Conservation (phyloP, 2,888 invertebrate species). For the Drosophila parthenogenetica region DNA sequence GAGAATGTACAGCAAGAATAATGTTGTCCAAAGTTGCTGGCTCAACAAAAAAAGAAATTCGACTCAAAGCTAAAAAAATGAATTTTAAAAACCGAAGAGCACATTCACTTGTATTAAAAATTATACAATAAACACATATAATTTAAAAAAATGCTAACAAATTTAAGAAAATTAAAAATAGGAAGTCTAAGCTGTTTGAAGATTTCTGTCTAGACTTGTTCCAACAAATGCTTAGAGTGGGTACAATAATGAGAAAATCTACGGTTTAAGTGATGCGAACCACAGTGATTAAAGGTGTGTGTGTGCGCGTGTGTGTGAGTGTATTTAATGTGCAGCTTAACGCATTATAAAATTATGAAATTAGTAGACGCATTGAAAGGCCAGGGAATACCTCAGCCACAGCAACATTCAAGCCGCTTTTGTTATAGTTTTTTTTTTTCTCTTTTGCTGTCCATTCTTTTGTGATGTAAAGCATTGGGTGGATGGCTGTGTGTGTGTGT, state of each 20-base stretch:
- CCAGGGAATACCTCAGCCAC: not conserved
- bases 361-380: slow-evolving; percentile 39
- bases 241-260: not conserved
- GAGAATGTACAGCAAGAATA: slow-evolving; percentile 23
- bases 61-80: slow-evolving; percentile 2
- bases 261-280: not conserved
- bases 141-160: no score
- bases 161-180: no score
- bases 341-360: slow-evolving; percentile 33
- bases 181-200: no score
- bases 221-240: no score
- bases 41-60: slow-evolving; percentile 7
- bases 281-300: not conserved
- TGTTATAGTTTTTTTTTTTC: slow-evolving; percentile 7
- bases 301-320: not conserved
- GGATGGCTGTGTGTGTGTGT: not conserved
- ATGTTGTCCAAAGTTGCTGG: slow-evolving; percentile 15
- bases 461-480: not conserved
- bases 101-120: not conserved
- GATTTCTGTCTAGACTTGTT: no score
- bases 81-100: not conserved
- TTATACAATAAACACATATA: no score
- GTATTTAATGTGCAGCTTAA: not conserved
- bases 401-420: slow-evolving; percentile 16
- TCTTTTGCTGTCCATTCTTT: not conserved